Base-by-base conservation (phyloP, 2,797 vertebrate genomes). In the Crax fasciolata region DNA sequence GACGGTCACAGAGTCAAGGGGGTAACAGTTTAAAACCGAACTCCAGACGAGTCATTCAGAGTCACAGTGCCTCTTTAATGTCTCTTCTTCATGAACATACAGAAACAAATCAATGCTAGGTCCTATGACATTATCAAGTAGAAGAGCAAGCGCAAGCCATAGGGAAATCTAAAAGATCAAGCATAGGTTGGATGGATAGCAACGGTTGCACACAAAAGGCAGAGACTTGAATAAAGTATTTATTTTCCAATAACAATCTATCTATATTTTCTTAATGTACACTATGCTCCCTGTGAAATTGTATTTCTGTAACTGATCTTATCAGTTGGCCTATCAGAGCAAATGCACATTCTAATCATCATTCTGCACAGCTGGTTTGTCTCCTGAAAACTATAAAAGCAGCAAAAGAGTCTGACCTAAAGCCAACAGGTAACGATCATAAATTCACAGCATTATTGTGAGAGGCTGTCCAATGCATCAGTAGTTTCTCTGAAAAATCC, bases 271-370 rank as follows among this genome's bases (percentile, higher is more conserved):
- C 87, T 51, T 35, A 43, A 70, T 73, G n/a, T 70, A 65, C 62
- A 11, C 73, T 25, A 66, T 30, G 7, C 2, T 52, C 8, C 21
- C 48, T 59, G n/a, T 85, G 30, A 82, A 82, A 79, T 25, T 25
- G 4, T 83, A 58, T 43, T 88, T 94, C 48, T 55, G 4, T 93
- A 76, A 89, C 7, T 54, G 75, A 79, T 87, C 51, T n/a, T 87
- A 87, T 74, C 57, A 79, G 19, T 44, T 41, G 35, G 32, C 9
- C 54, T 67, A 51, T 41, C 28, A 44, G 19, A 90, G 54, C 24
- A 93, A 89, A 87, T 43, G 43, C 12, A 81, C 21, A 74, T 61
- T 57, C 57, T 84, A 78, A 95, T 84, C 86, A 68, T 54, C 52
- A 21, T 30, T 68, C 32, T 57, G 35, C 24, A 58, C 41, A 52